These are phyloP conservation scores for Pteropus alecto DNA, from an alignment of 2,113 vertebrate genomes.

Conservation along the genomic window DNA sequence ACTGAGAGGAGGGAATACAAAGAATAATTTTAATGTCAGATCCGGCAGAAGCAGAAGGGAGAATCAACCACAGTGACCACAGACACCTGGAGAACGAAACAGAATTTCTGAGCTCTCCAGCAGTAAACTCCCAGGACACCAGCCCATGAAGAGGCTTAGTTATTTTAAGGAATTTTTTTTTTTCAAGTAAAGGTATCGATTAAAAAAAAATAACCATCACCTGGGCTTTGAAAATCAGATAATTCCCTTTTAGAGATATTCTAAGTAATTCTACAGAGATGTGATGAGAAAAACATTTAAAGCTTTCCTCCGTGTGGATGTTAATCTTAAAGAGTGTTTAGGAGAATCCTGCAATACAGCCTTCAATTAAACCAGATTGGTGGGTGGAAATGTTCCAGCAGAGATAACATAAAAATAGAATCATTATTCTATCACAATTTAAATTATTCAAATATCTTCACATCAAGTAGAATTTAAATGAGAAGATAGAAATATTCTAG, in stretches of 20 bases:
- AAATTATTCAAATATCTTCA: constrained; percentile 1
- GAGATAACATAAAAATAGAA: constrained; percentile 35
- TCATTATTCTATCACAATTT: constrained; percentile 6
- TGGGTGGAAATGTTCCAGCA: not conserved
- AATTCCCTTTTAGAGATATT: not conserved
- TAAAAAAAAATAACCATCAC: not conserved
- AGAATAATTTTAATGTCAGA: not conserved
- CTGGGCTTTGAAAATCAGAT: not conserved
- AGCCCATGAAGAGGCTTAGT: not conserved
- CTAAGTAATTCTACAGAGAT: not conserved
- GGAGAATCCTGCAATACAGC: not conserved
- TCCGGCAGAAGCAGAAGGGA: not conserved
- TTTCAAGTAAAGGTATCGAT: not conserved
- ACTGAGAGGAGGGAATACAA: not conserved
- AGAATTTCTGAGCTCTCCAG: not conserved
- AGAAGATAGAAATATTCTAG: not conserved
- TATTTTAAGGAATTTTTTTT: not conserved
- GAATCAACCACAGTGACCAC: not conserved
- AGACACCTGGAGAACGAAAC: not conserved
- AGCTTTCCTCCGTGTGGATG: not conserved
- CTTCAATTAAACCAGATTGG: not conserved
- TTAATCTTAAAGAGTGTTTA: not conserved
- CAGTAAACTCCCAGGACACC: not conserved
- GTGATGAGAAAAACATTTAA: not conserved
- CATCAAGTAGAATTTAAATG: not conserved